Evolutionary conservation across 30 jellyfish, hydroid and myxozoan species (phyloP).

Genomic region (Turritopsis rubra): DNA sequence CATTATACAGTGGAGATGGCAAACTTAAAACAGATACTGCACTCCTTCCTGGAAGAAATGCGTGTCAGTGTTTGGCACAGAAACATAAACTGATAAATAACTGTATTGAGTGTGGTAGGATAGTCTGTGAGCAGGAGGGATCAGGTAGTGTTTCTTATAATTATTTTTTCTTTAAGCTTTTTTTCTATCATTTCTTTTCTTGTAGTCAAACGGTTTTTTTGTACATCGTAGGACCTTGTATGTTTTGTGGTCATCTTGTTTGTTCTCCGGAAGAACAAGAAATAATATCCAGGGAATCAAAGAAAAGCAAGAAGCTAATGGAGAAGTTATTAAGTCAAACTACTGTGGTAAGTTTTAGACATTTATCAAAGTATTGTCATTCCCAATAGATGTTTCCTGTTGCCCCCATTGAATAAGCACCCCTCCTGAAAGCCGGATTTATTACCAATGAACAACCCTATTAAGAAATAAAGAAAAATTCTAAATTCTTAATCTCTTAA

Average conservation of each 20-base stretch:
- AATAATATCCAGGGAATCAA: constrained; percentile 63
- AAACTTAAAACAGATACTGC: constrained; percentile 51
- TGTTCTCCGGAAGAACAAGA: constrained; percentile 93
- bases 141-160: constrained; percentile 41
- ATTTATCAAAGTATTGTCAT: no score
- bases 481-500: no score
- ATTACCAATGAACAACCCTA: no score
- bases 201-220: background rate
- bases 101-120: constrained; percentile 91
- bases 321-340: constrained; percentile 57
- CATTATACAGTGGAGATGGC: constrained; percentile 84
- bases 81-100: constrained; percentile 78
- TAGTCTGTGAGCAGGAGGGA: constrained; percentile 98
- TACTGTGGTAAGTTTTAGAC: constrained; percentile 20
- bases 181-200: background rate
- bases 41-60: constrained; percentile 88
- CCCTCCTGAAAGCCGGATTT: no score
- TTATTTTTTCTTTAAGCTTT: background rate
- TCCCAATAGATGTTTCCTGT: background rate
- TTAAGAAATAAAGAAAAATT: no score
- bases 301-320: constrained; percentile 67
- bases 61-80: constrained; percentile 90
- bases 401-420: no score
- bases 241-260: constrained; percentile 89
- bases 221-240: constrained; percentile 65